These are phyloP conservation scores for Caenorhabditis auriculariae DNA, from an alignment of 2,888 invertebrate species.

Conservation along the genomic window DNA sequence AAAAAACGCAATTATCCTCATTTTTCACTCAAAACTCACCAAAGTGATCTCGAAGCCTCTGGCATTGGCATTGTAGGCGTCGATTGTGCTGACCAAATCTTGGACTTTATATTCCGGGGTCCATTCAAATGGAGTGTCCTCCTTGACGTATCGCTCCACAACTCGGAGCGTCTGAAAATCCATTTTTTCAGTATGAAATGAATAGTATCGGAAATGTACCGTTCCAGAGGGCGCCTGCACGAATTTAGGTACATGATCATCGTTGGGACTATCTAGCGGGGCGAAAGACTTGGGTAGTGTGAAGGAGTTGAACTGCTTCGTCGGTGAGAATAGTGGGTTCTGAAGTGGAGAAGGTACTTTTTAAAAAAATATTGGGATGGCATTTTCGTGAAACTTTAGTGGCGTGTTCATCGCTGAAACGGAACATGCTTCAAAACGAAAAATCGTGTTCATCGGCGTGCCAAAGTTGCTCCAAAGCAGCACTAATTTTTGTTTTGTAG, in stretches of 20 bases:
- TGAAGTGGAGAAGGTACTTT: too few relatives aligned
- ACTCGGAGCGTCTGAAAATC: constrained; percentile 23
- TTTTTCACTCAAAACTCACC: constrained; percentile 36
- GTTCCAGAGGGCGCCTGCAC: background rate
- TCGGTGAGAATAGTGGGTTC: constrained; percentile 19
- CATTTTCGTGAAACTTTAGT: too few relatives aligned
- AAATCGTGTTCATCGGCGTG: too few relatives aligned
- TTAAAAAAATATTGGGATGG: too few relatives aligned
- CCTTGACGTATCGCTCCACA: constrained; percentile 44
- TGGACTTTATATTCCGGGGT: constrained; percentile 28
- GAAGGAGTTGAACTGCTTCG: constrained; percentile 14
- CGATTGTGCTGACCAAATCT: constrained; percentile 63
- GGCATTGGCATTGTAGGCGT: constrained; percentile 65
- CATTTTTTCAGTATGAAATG: too few relatives aligned
- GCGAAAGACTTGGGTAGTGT: constrained; percentile 28
- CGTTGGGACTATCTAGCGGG: constrained; percentile 19
- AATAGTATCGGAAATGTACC: background rate
- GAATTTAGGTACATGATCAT: too few relatives aligned
- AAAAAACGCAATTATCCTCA: background rate
- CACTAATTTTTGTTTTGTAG: too few relatives aligned
- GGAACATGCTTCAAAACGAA: too few relatives aligned
- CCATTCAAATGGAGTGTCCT: constrained; percentile 47
- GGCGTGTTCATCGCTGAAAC: too few relatives aligned
- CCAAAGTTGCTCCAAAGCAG: too few relatives aligned
- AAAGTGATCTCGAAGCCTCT: constrained; percentile 66